These are phyloP conservation scores for Mycetomoellerius zeteki DNA, from an alignment of 1,140 invertebrate genomes.

Conservation along the genomic window DNA sequence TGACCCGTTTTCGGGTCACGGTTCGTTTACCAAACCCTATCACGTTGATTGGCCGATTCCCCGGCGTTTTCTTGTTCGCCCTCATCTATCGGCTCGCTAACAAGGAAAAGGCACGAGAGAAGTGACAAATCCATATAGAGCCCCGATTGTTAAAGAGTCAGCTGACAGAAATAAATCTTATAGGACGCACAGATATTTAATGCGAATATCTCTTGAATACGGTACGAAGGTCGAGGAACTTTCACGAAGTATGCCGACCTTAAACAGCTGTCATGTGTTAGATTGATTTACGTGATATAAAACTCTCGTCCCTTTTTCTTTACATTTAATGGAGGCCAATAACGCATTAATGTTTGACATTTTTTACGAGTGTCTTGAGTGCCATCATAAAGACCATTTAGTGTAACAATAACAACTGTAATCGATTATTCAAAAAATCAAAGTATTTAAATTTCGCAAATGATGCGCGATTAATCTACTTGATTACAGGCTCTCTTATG, in stretches of 20 bases:
- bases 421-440: not conserved
- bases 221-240: not conserved
- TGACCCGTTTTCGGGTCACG: slow-evolving; percentile 52
- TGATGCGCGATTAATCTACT: not conserved
- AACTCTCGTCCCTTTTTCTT: not conserved
- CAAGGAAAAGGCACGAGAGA: not conserved
- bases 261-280: not conserved
- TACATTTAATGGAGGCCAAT: not conserved
- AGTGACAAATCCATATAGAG: not conserved
- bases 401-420: not conserved
- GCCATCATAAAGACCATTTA: not conserved
- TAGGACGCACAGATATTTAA: not conserved
- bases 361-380: not conserved
- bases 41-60: slow-evolving; percentile 49
- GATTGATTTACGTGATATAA: not conserved
- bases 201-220: not conserved
- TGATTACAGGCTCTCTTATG: not conserved
- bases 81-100: not conserved
- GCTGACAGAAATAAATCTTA: slow-evolving; percentile 2
- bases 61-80: slow-evolving; percentile 29
- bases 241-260: not conserved
- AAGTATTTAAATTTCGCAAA: not conserved
- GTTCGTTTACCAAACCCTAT: slow-evolving; percentile 62
- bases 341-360: not conserved
- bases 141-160: not conserved